Evolutionary conservation across 2,113 vertebrate species (phyloP), one percentile per base, ranked within the genome.

Genomic region (Ophthalmotilapia sp.): DNA sequence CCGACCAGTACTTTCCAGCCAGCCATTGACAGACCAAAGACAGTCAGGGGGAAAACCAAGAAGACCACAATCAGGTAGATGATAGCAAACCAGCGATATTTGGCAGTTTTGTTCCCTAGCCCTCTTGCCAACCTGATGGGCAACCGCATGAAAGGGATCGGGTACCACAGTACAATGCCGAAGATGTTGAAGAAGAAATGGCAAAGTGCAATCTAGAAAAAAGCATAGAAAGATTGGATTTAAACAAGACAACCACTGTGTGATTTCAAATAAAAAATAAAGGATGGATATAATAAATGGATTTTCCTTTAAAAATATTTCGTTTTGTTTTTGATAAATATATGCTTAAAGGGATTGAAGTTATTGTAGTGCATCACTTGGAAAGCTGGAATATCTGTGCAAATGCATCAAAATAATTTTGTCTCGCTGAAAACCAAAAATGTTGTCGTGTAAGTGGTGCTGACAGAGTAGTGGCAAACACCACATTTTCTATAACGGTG

Each of bases 111-210:
- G 91, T 96, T 96, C 15, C 98, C 99, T 91, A 99, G 92, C 3
- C 93, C 96, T 93, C 98, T 97, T 89, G 94, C 90, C 90, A 99
- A 81, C 38, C 96, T 96, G 92, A 99, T 98, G 80, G 99, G 99
- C 17, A 99, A 1, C 2, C 99, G 97, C 5, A 91, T 97, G 79
- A 95, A 95, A 2, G 99, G 99, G 68, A 99, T 83, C 0, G 99
- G 98, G 86, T 99, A 99, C 97, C 97, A 99, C 42, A 99, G 95
- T 5, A 98, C 1, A 90, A 99, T 99, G 10, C 99, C 98, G 9
- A 98, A 97, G 86, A 99, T 88, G 90, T 99, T 99, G 96, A 99
- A 99, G 96, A 99, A 98, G 91, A 99, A 99, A 89, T 99, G 99
- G 83, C 98, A 99, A 86, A 99, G 95, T 5, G 99, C 97, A 82